Base-by-base conservation (phyloP, 2,113 vertebrate species). In the Bothrops jararaca region DNA sequence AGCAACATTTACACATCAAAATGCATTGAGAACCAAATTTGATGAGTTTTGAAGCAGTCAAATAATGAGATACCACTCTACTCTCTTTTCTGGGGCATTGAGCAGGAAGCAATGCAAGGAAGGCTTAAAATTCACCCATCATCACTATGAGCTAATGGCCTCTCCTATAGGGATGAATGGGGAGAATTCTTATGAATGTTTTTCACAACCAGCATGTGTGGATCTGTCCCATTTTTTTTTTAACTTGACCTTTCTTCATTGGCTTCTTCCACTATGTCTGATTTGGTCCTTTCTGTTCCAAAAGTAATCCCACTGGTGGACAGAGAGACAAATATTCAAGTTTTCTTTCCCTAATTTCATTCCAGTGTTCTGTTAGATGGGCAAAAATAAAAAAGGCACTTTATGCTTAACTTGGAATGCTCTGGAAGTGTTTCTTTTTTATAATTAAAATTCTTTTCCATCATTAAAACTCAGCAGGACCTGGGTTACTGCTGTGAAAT, bases 401-500 rank as follows among this genome's bases (percentile, higher is more conserved):
- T 13, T 34, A 3, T 64, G 2, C 91, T 97, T 88, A 54, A 88
- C 24, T 89, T 94, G 29, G 26, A 1, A 26, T 11, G 11, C 94
- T 94, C 95, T 92, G 74, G 15, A 94, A 54, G 23, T 0, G 93
- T 64, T 90, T 42, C 54, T 92, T 10, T 69, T 69, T 10, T 88
- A 92, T 93, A 13, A 95, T 94, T 93, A 94, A 94, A 93, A 90
- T 18, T 0, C n/a, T 90, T 90, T 90, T 90, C 39, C 64, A 10
- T 54, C 11, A 8, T 94, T 5, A 93, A 87, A 95, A 90, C 56
- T 89, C 86, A 90, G 39, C 85, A 89, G 69, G 90, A 92, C 56
- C 15, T 29, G 93, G 91, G 45, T 96, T 94, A 54, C 34, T 88
- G 13, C 89, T 89, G 90, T 94, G 57, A 69, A 85, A 6, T 91